phyloP scores from a whole-genome alignment of 2,113 vertebrate species.

The Chlorodrepanis virens region DNA sequence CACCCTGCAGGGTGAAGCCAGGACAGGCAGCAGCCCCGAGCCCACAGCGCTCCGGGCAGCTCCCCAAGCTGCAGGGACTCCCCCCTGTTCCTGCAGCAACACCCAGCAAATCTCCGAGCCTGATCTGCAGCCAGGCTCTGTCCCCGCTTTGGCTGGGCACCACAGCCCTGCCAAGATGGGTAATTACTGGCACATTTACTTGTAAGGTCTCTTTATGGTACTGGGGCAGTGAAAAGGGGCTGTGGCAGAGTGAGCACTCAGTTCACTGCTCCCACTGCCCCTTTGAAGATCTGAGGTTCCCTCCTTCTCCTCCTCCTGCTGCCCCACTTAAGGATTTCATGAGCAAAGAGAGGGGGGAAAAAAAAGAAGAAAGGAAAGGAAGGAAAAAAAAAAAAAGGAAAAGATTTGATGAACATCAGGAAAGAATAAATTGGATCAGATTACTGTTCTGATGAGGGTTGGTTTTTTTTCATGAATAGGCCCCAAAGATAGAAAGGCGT shows the following conservation, averaged over 20 bases:
- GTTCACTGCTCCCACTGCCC: neutral
- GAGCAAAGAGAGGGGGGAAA: neutral
- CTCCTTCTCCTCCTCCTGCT: neutral
- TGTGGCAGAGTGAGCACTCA: neutral
- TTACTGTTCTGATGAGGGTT: slow-evolving; percentile 55
- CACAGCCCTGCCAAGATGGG: neutral
- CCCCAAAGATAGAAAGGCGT: slow-evolving; percentile 61
- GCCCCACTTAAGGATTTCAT: slow-evolving; percentile 42
- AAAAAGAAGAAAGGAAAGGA: neutral
- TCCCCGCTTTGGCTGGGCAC: neutral
- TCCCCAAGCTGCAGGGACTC: neutral
- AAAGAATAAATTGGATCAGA: slow-evolving; percentile 63
- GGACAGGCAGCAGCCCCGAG: neutral
- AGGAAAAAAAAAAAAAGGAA: slow-evolving; percentile 46
- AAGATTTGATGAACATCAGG: slow-evolving; percentile 65
- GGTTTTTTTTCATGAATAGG: slow-evolving; percentile 54
- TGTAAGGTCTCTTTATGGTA: neutral
- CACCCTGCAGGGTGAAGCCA: neutral
- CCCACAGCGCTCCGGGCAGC: neutral
- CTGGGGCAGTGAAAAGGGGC: neutral
- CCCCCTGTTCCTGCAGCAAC: neutral
- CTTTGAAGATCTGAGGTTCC: slow-evolving; percentile 25
- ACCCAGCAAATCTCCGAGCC: neutral
- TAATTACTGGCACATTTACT: neutral
- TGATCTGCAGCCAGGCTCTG: neutral